These are phyloP conservation scores for Hiodon tergisus DNA, from an alignment of 2,113 vertebrate genomes.

Conservation along the genomic window DNA sequence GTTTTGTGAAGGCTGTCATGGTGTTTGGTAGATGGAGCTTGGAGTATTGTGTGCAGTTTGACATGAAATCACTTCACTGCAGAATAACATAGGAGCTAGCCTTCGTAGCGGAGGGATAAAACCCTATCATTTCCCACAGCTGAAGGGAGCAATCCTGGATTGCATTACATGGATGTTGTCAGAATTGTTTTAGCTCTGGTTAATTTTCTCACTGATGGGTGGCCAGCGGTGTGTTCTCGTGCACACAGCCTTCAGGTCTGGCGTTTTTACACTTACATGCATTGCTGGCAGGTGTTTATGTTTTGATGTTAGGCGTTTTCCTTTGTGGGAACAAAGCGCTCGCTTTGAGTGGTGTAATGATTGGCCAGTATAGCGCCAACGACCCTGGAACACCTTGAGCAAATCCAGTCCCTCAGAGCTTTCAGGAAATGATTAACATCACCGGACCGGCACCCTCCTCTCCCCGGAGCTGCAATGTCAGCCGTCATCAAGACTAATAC, in stretches of 20 bases:
- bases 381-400: constrained; percentile 24
- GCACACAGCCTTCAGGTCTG: too few relatives aligned
- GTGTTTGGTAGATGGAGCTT: neutral
- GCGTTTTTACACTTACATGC: too few relatives aligned
- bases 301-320: neutral
- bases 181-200: constrained; percentile 15
- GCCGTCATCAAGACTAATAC: constrained; percentile 20
- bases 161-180: constrained; percentile 22
- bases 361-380: constrained; percentile 14
- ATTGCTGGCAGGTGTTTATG: neutral
- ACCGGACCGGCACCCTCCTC: constrained; percentile 8
- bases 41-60: neutral
- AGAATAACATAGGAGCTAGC: constrained; percentile 20
- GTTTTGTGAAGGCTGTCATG: constrained; percentile 17
- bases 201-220: neutral
- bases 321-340: neutral
- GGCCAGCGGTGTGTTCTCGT: too few relatives aligned
- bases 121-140: constrained; percentile 37
- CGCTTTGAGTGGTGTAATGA: constrained; percentile 6
- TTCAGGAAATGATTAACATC: constrained; percentile 28
- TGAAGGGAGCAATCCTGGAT: constrained; percentile 10
- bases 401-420: constrained; percentile 13
- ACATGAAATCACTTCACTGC: constrained; percentile 26
- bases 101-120: constrained; percentile 25
- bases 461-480: constrained; percentile 18